These are phyloP conservation scores for Pristionchus entomophagus DNA, from an alignment of 2,888 invertebrate species.

Conservation along the genomic window DNA sequence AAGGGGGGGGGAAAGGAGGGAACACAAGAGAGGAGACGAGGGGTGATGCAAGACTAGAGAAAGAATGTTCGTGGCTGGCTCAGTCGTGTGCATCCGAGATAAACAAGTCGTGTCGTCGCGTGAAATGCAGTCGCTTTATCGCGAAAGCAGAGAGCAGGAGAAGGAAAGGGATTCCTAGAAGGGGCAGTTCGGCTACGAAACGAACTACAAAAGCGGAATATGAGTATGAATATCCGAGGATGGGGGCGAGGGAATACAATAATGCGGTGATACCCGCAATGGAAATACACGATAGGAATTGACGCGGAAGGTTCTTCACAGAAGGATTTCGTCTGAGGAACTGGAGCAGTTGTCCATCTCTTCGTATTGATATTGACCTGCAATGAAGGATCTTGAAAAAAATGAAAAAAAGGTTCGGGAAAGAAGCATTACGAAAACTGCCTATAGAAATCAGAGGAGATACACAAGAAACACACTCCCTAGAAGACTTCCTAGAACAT, in stretches of 20 bases:
- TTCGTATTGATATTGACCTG: constrained; percentile 50
- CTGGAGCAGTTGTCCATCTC: constrained; percentile 51
- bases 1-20: neutral
- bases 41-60: neutral
- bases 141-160: neutral
- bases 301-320: constrained; percentile 15
- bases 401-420: no score
- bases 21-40: neutral
- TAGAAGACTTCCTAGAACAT: no score
- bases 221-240: constrained; percentile 8
- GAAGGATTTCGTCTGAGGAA: constrained; percentile 50
- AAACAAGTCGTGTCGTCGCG: no score
- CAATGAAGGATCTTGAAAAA: neutral
- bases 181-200: neutral
- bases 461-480: no score
- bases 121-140: constrained; percentile 35
- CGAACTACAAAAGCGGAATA: neutral
- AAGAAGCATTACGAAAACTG: no score
- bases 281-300: neutral
- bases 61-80: no score
- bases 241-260: neutral
- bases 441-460: no score
- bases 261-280: neutral
- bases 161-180: neutral
- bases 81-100: no score